Evolutionary conservation across 2,797 vertebrate species (phyloP), one percentile per base, ranked within the genome.

Genomic region (Catharus ustulatus): DNA sequence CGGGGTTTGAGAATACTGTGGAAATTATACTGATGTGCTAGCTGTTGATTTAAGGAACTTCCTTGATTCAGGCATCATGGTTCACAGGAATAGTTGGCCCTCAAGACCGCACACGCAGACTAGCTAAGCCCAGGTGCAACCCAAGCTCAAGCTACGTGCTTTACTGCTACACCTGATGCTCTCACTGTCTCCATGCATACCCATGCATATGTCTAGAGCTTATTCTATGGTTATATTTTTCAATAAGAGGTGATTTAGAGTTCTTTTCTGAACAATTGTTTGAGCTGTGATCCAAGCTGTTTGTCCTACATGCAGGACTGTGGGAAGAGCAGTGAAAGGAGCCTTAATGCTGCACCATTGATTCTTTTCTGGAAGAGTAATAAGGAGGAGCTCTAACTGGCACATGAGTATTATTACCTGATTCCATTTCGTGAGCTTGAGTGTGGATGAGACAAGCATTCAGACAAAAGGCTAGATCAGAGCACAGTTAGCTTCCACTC

Each of bases 1-100:
- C 0, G 1, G 32, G 1, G 1, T 58, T 45, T 77, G 89, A 67
- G 42, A 88, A 49, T 19, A 27, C 11, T 48, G 13, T 40, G 19
- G 52, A 55, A 86, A 74, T 63, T 9, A 36, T 5, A 48, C n/a
- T 66, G 83, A 34, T 5, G 6, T 79, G 46, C 19, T n/a, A 74
- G 29, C 10, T 51, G 58, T 48, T 54, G 38, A 73, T 66, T 79
- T 63, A 51, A 86, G 36, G 72, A 90, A 74, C 23, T 26, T 59
- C 38, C 27, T 57, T n/a, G 73, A 55, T 88, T 88, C 38, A 51
- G 57, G 48, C 46, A 62, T 52, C 42, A 11, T 4, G 6, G 13
- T 57, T 49, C 21, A 8, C 5, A 32, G 0, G 0, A 68, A 42
- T 21, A 9, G 3, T 8, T 71, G 66, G 49, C 42, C 34, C 29